A percentile compares a stretch with the other conserved stretches of the same genome.
Conservation (phyloP, 2,113 vertebrate species). For the Aptenodytes patagonicus region DNA sequence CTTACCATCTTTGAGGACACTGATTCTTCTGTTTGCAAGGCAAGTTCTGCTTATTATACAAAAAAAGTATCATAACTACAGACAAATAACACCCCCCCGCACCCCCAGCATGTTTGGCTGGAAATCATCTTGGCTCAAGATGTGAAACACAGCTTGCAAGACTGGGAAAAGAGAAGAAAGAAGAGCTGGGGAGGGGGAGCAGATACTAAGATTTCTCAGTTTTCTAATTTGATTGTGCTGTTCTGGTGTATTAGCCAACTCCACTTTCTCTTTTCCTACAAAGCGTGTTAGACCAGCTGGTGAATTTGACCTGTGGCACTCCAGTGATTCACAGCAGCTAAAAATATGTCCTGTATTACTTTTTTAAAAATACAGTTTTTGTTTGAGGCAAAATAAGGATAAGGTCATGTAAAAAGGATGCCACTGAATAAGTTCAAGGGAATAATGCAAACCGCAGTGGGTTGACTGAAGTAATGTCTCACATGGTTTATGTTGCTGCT, state of each 20-base stretch:
- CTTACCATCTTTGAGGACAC: not conserved
- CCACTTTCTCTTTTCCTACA: not conserved
- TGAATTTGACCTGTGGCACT: not conserved
- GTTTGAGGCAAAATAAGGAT: not conserved
- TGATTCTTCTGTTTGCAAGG: not conserved
- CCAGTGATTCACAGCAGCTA: constrained; percentile 2
- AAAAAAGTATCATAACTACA: not conserved
- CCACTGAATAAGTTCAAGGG: not conserved
- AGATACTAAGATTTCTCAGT: not conserved
- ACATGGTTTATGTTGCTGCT: not conserved
- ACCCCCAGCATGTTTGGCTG: not conserved
- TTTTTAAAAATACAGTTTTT: not conserved
- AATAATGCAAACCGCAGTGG: not conserved
- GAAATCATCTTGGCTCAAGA: not conserved
- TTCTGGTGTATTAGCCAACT: not conserved
- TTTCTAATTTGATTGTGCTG: not conserved
- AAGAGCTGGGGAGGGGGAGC: not conserved
- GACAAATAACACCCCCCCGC: not conserved
- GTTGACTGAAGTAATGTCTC: not conserved
- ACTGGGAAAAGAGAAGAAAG: not conserved
- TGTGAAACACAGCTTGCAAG: not conserved
- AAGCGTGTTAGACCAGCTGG: not conserved
- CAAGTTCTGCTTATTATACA: not conserved
- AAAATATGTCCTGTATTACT: not conserved
- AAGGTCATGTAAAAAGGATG: not conserved